Base-by-base conservation (phyloP, 2,888 invertebrate genomes). In the Bugulina stolonifera region DNA sequence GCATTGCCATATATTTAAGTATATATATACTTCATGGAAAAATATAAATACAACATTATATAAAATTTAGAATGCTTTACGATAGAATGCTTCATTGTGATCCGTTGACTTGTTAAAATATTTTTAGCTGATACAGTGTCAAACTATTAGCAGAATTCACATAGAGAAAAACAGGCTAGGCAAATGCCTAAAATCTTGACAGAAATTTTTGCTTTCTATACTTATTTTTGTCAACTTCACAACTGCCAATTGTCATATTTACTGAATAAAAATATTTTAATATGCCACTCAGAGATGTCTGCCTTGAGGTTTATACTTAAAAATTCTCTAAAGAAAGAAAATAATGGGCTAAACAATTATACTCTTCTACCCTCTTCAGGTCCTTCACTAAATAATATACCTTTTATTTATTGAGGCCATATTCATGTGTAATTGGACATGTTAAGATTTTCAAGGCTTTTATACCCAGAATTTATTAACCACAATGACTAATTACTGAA, bases 351-450 rank as follows among this genome's bases (percentile, higher is more conserved):
- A 64, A 34, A 14, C 64, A 25, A 64, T 64, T 64, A 64, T 32
- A 32, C 64, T 32, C 64, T 64, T 34, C 32, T 32, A 2, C 10
- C 32, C n/a, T 3, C 64, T 64, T 64, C 10, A 64, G 18, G 3
- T 29, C 29, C 27, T 27, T 14, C 64, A 64, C 3, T 14, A 5
- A 3, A 64, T 27, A 32, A 32, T 14, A n/a, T 18, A 32, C 18
- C 64, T 14, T 64, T 64, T 27, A 29, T 64, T 10, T 64, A 29
- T 14, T 5, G 22, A 25, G 57, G 27, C 64, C 32, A 64, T 5
- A 64, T 27, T 64, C n/a, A 34, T 32, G 32, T 64, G 64, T 64
- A 64, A 64, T 64, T 64, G 64, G 64, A 64, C 64, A 34, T 64
- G 64, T 64, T 29, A 22, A 14, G 25, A 25, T 14, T 14, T 64